Base-by-base conservation (phyloP, 1,140 invertebrate species). In the Drosophila pandora region DNA sequence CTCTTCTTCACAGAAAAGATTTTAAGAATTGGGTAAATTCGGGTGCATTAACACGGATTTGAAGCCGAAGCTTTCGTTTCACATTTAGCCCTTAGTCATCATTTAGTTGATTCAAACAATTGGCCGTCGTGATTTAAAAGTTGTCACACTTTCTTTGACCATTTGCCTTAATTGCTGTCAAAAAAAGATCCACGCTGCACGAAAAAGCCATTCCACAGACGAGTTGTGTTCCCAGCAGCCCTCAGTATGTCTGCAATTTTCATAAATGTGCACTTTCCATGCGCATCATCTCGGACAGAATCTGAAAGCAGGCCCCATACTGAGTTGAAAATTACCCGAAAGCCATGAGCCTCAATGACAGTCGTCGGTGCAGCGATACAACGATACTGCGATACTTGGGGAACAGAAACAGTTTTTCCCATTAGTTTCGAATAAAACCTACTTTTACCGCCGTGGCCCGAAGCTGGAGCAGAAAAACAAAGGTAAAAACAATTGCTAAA, bases 391-490 rank as follows among this genome's bases (percentile, higher is more conserved):
- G 50, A 37, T 55, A 68, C 70, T 48, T 62, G 61, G 81, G 65
- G 80, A 80, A 21, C 74, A 60, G 63, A 85, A 80, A 21, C 77
- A 60, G 63, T 64, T 78, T 79, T 85, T 68, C 74, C 72, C 78
- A 87, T 82, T 82, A 82, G 83, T 68, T 82, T 68, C 78, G 53
- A 78, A 78, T 65, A 88, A 85, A 82, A 76, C 83, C 82, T 68
- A 88, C 82, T 85, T 85, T 85, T 85, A 87, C 82, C 71, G 30
- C 54, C 41, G 47, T 12, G 57, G 60, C 53, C 69, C 61, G 53
- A 57, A 75, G 70, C 71, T 75, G 53, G 61, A 75, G 71, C 53
- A 69, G 32, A 49, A 69, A 70, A 70, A 70, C 67, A 70, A 69
- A 70, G 67, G 63, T 70, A 69, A 43, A 70, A 70, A 47, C 67